Conservation (phyloP, 2,113 vertebrate species). For the Cnemophilus loriae region DNA sequence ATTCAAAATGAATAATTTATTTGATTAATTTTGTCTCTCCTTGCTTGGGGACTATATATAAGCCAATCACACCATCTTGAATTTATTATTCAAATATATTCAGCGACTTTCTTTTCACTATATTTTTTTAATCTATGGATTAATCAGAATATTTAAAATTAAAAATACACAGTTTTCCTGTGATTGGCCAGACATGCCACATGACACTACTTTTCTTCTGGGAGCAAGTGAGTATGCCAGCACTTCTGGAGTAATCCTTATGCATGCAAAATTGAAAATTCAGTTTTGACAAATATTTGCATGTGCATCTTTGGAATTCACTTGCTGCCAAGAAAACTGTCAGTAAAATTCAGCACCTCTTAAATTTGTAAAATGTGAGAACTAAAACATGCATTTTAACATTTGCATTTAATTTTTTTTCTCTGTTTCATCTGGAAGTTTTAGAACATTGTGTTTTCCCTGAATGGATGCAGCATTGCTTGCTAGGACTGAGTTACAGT, state of each 20-base stretch:
- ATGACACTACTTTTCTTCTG: not conserved
- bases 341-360: conserved; percentile 47
- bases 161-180: not conserved
- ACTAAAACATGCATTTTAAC: conserved; percentile 54
- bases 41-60: conserved; percentile 30
- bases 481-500: not conserved
- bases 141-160: conserved; percentile 56
- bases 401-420: conserved; percentile 32
- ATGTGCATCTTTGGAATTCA: conserved; percentile 52
- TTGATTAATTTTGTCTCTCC: conserved; percentile 43
- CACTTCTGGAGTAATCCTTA: conserved; percentile 30
- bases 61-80: conserved; percentile 36
- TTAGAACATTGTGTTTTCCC: not conserved
- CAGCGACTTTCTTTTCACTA: conserved; percentile 26
- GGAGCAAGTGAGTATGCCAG: not conserved
- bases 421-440: conserved; percentile 9
- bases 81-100: conserved; percentile 63
- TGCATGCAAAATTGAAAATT: conserved; percentile 56
- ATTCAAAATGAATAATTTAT: conserved; percentile 61
- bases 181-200: conserved; percentile 8
- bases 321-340: conserved; percentile 57
- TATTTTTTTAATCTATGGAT: conserved; percentile 26
- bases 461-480: not conserved
- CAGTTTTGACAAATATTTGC: conserved; percentile 63
- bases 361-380: conserved; percentile 60